Conservation (phyloP, 2,888 invertebrate species). For the Amiota minor region DNA sequence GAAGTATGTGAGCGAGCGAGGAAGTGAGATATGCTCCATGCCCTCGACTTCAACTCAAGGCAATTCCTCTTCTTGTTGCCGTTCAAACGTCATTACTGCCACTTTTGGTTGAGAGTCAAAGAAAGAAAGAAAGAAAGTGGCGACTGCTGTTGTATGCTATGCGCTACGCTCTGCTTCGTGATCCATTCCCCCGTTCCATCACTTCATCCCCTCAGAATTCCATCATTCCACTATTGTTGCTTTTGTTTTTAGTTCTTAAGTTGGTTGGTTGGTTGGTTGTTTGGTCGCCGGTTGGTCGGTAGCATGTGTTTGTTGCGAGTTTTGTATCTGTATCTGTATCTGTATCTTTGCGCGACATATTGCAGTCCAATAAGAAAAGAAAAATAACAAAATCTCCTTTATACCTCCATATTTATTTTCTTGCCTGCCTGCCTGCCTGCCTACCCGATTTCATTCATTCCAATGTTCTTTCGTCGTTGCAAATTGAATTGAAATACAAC, state of each 20-base stretch:
- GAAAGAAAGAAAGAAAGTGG: not conserved
- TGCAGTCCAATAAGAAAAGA: slow-evolving; percentile 6
- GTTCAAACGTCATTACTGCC: slow-evolving; percentile 26
- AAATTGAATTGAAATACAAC: slow-evolving; percentile 20
- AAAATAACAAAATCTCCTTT: not conserved
- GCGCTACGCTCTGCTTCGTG: not conserved
- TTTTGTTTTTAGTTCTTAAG: slow-evolving; percentile 2
- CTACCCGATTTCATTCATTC: not conserved
- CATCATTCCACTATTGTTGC: too few relatives aligned
- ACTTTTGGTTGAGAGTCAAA: not conserved
- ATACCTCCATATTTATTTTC: too few relatives aligned
- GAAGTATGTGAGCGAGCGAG: not conserved
- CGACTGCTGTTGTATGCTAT: not conserved
- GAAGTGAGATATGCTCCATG: slow-evolving; percentile 2
- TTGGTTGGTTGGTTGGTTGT: not conserved
- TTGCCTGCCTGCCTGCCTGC: not conserved
- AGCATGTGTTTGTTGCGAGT: not conserved
- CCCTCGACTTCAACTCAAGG: not conserved
- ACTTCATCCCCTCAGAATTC: too few relatives aligned
- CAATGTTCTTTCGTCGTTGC: slow-evolving; percentile 2
- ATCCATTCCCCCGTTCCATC: too few relatives aligned
- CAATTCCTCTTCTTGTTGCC: slow-evolving; percentile 20
- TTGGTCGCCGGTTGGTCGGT: too few relatives aligned
- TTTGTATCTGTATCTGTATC: not conserved
- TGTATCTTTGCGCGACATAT: slow-evolving; percentile 22